Base-by-base conservation (phyloP, 2,888 invertebrate genomes). In the Drosophila neoperkinsi region DNA sequence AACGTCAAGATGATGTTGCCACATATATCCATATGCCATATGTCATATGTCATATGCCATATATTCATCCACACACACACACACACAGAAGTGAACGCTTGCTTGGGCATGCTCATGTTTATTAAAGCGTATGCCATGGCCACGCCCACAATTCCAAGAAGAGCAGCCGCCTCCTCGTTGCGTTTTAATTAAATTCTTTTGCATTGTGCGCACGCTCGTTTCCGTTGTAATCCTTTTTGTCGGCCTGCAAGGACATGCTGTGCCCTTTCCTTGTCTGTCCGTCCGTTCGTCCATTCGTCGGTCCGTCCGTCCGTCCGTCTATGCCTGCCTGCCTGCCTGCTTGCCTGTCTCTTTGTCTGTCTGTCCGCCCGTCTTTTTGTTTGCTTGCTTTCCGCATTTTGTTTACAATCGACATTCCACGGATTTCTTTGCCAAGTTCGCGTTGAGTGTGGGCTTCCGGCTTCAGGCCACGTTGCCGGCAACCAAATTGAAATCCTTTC, bases 161-260 rank as follows among this genome's bases (percentile, higher is more conserved):
- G n/a, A 41, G 41, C 30, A 57, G 31, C 43, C 21, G 57, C 21
- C 38, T 57, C 38, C 56, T 61, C 58, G 28, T 67, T 73, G 71
- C 57, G 64, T 90, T 88, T 88, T 88, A 88, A 90, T 88, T 88
- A 88, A 88, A 90, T 88, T 88, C 84, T 68, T 74, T 84, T 70
- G 73, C 81, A 71, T 73, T 83, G 77, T 81, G 79, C 67, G 74
- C 80, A 58, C 71, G 74, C 88, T 73, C 78, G 67, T 68, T 74
- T 74, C 65, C 77, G 62, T 52, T 68, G 79, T 88, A 90, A 90
- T 90, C 90, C 88, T 83, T 88, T 80, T 79, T 73, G 86, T 69
- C 72, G 61, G 65, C 49, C 70, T 49, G 69, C 61, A 57, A 70
- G 74, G 66, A 74, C 76, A 71, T 52, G 51, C 63, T 51, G 65